Percentiles rank a stretch among this genome's conserved stretches.
Conservation (phyloP, 2,888 invertebrate species). For the Malacosoma neustria region DNA sequence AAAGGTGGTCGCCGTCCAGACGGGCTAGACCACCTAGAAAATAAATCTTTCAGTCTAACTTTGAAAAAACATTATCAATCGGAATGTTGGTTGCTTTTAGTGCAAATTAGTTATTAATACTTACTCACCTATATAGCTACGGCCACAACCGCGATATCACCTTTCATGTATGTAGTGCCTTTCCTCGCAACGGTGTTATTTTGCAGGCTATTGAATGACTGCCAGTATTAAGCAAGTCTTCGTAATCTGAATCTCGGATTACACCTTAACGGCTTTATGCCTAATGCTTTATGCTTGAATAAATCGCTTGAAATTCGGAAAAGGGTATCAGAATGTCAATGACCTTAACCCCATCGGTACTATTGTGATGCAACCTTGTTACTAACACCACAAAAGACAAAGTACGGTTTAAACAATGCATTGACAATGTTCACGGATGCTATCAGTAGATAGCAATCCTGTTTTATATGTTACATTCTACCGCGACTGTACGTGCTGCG, state of each 20-base stretch:
- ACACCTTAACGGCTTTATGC: constrained; percentile 53
- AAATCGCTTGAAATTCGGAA: constrained; percentile 24
- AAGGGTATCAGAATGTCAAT: constrained; percentile 1
- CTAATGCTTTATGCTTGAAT: constrained; percentile 54
- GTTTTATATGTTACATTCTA: too few species aligned
- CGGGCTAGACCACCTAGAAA: too few species aligned
- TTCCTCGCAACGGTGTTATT: constrained; percentile 54
- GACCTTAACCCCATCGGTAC: constrained; percentile 6
- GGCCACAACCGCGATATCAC: constrained; percentile 62
- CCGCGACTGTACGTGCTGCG: too few species aligned
- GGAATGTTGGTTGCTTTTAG: too few species aligned
- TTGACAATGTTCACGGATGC: too few species aligned
- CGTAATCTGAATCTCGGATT: constrained; percentile 57
- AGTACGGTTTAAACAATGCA: too few species aligned
- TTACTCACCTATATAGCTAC: constrained; percentile 37
- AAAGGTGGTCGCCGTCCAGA: too few species aligned
- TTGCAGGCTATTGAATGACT: constrained; percentile 67
- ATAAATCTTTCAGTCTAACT: too few species aligned
- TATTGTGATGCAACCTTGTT: background rate
- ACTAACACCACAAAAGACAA: too few species aligned
- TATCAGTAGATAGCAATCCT: too few species aligned
- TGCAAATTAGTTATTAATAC: constrained; percentile 21
- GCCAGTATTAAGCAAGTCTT: constrained; percentile 62
- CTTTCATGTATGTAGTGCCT: constrained; percentile 61
- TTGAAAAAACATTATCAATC: too few species aligned